A percentile compares a stretch with the other conserved stretches of the same genome.
Conservation (phyloP, 2,797 vertebrate species). For the Brachymystax lenok region DNA sequence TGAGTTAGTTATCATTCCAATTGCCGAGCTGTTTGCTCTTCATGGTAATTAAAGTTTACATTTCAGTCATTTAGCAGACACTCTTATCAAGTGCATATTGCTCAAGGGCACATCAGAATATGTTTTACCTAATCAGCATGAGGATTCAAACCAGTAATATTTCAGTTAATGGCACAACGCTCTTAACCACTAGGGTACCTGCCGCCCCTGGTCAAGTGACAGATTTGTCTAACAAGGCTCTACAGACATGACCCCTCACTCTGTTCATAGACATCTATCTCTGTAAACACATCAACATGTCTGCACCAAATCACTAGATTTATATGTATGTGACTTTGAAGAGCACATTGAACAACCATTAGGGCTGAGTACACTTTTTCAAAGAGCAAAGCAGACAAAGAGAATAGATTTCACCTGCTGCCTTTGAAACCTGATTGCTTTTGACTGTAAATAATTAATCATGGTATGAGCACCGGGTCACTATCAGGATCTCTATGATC, state of each 20-base stretch:
- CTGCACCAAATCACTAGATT: conserved; percentile 28
- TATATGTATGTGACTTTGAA: conserved; percentile 49
- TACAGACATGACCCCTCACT: conserved; percentile 20
- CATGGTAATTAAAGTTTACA: conserved; percentile 37
- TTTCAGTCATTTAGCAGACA: too few relatives aligned
- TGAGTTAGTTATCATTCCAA: conserved; percentile 34
- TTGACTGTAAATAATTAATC: conserved; percentile 56
- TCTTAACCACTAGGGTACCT: too few relatives aligned
- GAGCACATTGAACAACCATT: conserved; percentile 33
- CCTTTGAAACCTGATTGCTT: conserved; percentile 51
- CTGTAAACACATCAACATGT: conserved; percentile 21
- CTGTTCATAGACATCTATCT: conserved; percentile 6
- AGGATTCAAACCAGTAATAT: too few relatives aligned
- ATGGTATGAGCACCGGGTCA: conserved; percentile 44
- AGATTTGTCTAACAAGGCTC: conserved; percentile 26
- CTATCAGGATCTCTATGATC: conserved; percentile 9
- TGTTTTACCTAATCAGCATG: too few relatives aligned
- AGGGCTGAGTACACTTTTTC: conserved; percentile 13
- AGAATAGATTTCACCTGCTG: conserved; percentile 38
- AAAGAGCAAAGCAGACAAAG: conserved; percentile 9
- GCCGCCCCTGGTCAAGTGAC: neutral
- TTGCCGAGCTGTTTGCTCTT: conserved; percentile 12
- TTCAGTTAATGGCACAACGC: too few relatives aligned
- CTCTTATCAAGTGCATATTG: too few relatives aligned
- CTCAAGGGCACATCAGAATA: too few relatives aligned